phyloP scores from a whole-genome alignment of 2,888 invertebrate species.

The Leptinotarsa peninsularis region DNA sequence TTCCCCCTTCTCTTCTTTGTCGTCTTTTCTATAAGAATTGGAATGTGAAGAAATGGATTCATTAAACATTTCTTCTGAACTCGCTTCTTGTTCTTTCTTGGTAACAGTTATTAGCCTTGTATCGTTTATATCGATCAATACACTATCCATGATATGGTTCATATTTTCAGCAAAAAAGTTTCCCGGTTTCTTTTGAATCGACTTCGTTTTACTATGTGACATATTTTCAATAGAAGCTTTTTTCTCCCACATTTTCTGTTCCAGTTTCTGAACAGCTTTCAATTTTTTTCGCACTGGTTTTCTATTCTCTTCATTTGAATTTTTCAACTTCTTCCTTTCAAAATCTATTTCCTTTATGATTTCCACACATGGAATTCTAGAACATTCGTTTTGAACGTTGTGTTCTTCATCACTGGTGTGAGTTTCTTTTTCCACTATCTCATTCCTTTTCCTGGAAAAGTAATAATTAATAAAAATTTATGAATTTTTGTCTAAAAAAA shows the following conservation, averaged over 20 bases:
- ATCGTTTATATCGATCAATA: neutral
- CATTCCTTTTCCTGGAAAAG: neutral
- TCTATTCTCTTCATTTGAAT: neutral
- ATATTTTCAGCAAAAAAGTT: slow-evolving; percentile 3
- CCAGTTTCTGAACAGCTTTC: neutral
- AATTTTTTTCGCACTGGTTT: neutral
- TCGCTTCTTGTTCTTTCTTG: neutral
- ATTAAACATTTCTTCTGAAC: slow-evolving; percentile 6
- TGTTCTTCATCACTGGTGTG: neutral
- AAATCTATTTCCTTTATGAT: neutral
- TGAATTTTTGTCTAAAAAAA: too few relatives aligned
- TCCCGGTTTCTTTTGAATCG: neutral
- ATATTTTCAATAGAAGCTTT: neutral
- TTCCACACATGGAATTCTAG: neutral
- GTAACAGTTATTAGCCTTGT: neutral
- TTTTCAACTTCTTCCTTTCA: neutral
- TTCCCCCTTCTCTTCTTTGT: too few relatives aligned
- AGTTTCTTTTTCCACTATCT: neutral
- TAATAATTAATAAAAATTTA: too few relatives aligned
- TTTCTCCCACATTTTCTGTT: neutral
- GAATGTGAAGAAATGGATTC: neutral
- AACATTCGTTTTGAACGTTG: neutral
- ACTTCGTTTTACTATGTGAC: neutral
- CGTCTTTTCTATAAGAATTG: neutral
- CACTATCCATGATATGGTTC: slow-evolving; percentile 7